These are phyloP conservation scores for Girardinichthys multiradiatus DNA, from an alignment of 2,113 vertebrate species.

Conservation along the genomic window DNA sequence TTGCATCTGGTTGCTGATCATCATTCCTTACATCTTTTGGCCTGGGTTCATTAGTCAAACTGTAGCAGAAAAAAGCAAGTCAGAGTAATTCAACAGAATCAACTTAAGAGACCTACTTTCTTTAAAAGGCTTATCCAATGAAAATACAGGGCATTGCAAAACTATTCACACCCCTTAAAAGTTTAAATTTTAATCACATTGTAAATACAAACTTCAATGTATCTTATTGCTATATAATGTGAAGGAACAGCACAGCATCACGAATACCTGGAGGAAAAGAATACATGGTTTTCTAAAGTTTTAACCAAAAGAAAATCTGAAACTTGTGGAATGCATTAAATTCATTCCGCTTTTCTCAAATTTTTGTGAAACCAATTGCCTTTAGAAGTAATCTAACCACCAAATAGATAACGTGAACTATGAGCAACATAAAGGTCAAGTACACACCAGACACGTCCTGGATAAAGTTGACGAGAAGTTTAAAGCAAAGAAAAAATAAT, in stretches of 20 bases:
- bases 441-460: too few relatives aligned
- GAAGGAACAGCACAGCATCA: background rate
- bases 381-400: too few relatives aligned
- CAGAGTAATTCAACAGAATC: background rate
- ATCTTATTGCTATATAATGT: background rate
- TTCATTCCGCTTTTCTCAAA: too few relatives aligned
- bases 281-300: too few relatives aligned
- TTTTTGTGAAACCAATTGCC: too few relatives aligned
- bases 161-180: background rate
- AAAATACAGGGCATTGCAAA: background rate
- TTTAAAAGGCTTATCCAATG: background rate
- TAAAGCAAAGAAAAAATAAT: too few relatives aligned
- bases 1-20: slow-evolving; percentile 24
- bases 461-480: too few relatives aligned
- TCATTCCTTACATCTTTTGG: slow-evolving; percentile 27
- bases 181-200: background rate
- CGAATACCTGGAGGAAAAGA: background rate
- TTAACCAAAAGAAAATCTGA: too few relatives aligned
- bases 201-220: background rate
- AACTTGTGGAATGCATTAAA: too few relatives aligned
- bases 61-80: slow-evolving; percentile 23
- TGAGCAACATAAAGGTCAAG: too few relatives aligned
- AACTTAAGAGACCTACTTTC: background rate
- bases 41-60: slow-evolving; percentile 42
- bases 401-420: too few relatives aligned